These are phyloP conservation scores for Papilio polyxenes DNA, from an alignment of 1,140 invertebrate genomes.

Conservation along the genomic window DNA sequence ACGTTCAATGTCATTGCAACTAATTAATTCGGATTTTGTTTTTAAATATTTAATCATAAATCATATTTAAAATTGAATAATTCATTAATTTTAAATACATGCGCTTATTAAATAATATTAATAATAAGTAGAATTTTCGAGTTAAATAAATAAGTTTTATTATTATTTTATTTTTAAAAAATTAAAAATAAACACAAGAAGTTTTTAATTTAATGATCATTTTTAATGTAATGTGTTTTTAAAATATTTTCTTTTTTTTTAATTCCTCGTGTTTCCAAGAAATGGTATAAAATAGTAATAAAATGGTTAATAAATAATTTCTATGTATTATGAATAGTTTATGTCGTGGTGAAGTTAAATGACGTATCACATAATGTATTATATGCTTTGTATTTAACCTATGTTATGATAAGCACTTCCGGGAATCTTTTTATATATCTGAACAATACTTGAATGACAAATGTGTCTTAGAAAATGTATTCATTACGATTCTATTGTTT, in stretches of 20 bases:
- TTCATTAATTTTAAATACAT: not conserved
- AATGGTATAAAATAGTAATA: not conserved
- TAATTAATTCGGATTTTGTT: not conserved
- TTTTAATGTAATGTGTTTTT: too few species aligned
- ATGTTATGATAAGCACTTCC: not conserved
- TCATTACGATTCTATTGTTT: not conserved
- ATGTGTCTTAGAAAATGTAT: not conserved
- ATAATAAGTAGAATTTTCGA: not conserved
- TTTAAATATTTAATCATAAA: not conserved
- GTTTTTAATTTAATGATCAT: too few species aligned
- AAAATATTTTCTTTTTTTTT: too few species aligned
- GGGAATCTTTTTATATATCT: not conserved
- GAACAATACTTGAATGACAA: constrained; percentile 4
- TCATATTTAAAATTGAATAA: not conserved
- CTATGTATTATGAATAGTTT: not conserved
- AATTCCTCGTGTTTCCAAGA: too few species aligned
- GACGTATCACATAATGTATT: not conserved
- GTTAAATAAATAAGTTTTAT: too few species aligned
- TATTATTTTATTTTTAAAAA: too few species aligned
- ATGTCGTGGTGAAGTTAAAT: not conserved
- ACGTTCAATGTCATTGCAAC: constrained; percentile 7
- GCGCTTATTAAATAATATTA: not conserved
- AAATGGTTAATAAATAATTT: not conserved
- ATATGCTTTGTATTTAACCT: not conserved
- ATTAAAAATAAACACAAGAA: too few species aligned